Evolutionary conservation across 2,797 vertebrate species (phyloP).

Genomic region (Coregonus suidteri): DNA sequence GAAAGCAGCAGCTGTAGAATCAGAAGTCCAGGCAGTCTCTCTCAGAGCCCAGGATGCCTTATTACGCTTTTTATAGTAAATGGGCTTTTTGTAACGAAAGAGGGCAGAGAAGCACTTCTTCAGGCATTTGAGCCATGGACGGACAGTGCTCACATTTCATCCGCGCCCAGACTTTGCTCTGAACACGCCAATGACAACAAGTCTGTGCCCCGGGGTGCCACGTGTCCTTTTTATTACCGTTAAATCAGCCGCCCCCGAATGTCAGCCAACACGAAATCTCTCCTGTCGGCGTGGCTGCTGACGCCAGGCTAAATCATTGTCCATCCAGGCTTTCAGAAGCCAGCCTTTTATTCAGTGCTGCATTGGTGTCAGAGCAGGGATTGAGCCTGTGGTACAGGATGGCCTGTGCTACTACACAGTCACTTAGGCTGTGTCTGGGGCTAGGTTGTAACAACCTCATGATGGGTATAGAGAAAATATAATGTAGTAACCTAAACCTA

Average conservation of each 20-base stretch:
- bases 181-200: conserved; percentile 55
- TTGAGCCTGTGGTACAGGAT: conserved; percentile 40
- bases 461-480: too few relatives aligned
- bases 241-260: conserved; percentile 58
- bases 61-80: conserved; percentile 66
- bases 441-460: too few relatives aligned
- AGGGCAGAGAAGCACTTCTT: conserved; percentile 35
- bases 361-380: conserved; percentile 48
- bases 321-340: conserved; percentile 45
- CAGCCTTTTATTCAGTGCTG: conserved; percentile 56
- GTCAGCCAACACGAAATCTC: conserved; percentile 56
- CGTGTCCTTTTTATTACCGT: conserved; percentile 68
- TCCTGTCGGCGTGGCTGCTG: conserved; percentile 40
- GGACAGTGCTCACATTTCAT: conserved; percentile 63
- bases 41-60: conserved; percentile 5
- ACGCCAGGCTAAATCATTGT: conserved; percentile 65
- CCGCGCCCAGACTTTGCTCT: conserved; percentile 17
- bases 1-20: conserved; percentile 26
- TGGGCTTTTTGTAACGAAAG: conserved; percentile 48
- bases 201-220: conserved; percentile 54
- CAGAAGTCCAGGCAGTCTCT: too few relatives aligned
- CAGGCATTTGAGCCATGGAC: conserved; percentile 46
- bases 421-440: neutral
- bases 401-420: conserved; percentile 17
- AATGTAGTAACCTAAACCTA: too few relatives aligned